phyloP scores from a whole-genome alignment of 2,888 invertebrate genomes.

The Mayetiola destructor region DNA sequence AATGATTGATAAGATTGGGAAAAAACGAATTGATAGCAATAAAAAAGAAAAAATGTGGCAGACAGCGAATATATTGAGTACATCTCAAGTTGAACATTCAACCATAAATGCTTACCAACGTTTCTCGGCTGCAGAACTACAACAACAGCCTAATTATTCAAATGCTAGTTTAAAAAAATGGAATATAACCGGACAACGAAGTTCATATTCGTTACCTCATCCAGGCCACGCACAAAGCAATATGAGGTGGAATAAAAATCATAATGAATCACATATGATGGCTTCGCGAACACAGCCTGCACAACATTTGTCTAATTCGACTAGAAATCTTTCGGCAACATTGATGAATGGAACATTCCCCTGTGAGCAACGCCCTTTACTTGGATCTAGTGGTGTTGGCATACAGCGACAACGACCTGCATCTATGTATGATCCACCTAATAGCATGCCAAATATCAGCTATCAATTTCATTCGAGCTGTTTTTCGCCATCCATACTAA shows the following conservation, averaged over 20 bases:
- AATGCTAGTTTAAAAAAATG: slow-evolving; percentile 4
- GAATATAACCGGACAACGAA: slow-evolving; percentile 21
- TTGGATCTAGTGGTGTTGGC: not conserved
- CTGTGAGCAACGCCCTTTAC: not conserved
- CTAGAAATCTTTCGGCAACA: slow-evolving; percentile 20
- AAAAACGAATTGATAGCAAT: not conserved
- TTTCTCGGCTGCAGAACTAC: slow-evolving; percentile 18
- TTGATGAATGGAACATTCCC: slow-evolving; percentile 18
- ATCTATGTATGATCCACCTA: slow-evolving; percentile 22
- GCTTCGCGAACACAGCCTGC: not conserved
- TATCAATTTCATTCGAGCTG: slow-evolving; percentile 3
- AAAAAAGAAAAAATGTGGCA: slow-evolving; percentile 17
- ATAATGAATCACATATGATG: not conserved
- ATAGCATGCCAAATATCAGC: not conserved
- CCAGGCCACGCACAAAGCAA: slow-evolving; percentile 24
- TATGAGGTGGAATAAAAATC: slow-evolving; percentile 19
- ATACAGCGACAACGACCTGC: slow-evolving; percentile 18
- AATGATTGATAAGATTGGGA: not conserved
- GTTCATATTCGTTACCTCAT: slow-evolving; percentile 24
- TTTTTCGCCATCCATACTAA: not conserved
- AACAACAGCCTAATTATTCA: not conserved
- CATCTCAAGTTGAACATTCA: slow-evolving; percentile 17
- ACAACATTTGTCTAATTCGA: slow-evolving; percentile 16
- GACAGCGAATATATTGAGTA: slow-evolving; percentile 15
- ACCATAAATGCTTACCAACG: slow-evolving; percentile 19